Conservation (phyloP, 1,140 invertebrate genomes). For the Hetaerina americana region DNA sequence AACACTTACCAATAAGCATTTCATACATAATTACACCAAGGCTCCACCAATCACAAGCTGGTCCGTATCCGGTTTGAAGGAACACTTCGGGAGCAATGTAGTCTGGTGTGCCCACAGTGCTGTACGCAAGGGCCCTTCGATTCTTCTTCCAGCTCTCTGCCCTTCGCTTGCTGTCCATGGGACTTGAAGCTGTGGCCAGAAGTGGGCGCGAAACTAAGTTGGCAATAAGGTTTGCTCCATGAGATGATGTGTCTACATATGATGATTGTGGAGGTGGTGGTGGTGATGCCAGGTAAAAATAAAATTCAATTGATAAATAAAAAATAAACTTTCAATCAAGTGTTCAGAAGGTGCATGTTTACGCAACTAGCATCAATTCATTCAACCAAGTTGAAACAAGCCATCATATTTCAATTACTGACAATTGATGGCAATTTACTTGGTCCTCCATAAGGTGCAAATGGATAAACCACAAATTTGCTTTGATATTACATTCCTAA, state of each 20-base stretch:
- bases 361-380: too few species aligned
- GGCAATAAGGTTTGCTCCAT: background rate
- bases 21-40: slow-evolving; percentile 99
- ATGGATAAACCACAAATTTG: too few species aligned
- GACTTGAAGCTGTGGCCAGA: slow-evolving; percentile 44
- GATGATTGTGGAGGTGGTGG: background rate
- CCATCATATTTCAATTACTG: too few species aligned
- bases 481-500: too few species aligned
- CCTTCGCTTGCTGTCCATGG: slow-evolving; percentile 89
- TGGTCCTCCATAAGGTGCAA: too few species aligned
- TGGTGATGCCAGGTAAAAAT: background rate
- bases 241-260: background rate
- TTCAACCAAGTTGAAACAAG: too few species aligned
- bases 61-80: slow-evolving; percentile 93
- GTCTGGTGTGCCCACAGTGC: slow-evolving; percentile 98
- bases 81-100: slow-evolving; percentile 99
- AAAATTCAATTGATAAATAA: slow-evolving; percentile 2
- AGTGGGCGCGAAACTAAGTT: background rate
- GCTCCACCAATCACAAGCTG: slow-evolving; percentile 98
- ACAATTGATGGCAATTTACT: too few species aligned
- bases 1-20: slow-evolving; percentile 84
- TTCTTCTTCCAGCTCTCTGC: slow-evolving; percentile 99
- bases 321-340: slow-evolving; percentile 1
- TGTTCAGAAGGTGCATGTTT: background rate
- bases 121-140: slow-evolving; percentile 80